Base-by-base conservation (phyloP, 2,113 vertebrate species). In the Oxyura jamaicensis region DNA sequence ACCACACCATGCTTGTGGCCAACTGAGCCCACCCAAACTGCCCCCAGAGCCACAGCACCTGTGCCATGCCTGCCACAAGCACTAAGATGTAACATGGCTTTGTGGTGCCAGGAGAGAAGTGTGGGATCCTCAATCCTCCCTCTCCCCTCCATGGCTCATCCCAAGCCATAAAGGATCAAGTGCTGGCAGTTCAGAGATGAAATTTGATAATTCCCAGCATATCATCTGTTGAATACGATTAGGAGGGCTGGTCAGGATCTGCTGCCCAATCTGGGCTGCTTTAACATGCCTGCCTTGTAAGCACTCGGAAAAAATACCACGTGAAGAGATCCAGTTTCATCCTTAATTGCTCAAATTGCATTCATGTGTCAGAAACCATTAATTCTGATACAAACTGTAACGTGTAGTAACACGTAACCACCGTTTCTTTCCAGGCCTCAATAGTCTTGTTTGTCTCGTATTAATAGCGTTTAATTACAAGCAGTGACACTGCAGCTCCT, bases 281-380 rank as follows among this genome's bases (percentile, higher is more conserved):
- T 76, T 90, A 86, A 80, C 11, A 25, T 7, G 17, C 59, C n/a
- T 0, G 0, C 39, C 59, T 69, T 67, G 10, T n/a, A 63, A 78
- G 33, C 33, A 60, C 56, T 55, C 33, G 78, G 41, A 42, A 56
- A 69, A 94, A 90, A 79, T 22, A 86, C 59, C 20, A 17, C 5
- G 11, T 52, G 44, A 69, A 90, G 79, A 81, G 67, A 93, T 83
- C 25, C 72, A 90, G 46, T 93, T 94, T 91, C 65, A 86, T 65
- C 65, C 68, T 88, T 84, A 86, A 68, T 81, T 68, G 86, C 60
- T 90, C 48, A 48, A 35, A 75, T 83, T 63, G 68, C 42, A 23
- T 56, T 91, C 53, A 91, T 81, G 33, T 65, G 65, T 88, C 90
- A 96, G 69, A 88, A 91, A 78, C 21, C 35, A 62, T 91, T 90